Base-by-base conservation (phyloP, 2,797 vertebrate genomes). In the Lagocephalus sceleratus region DNA sequence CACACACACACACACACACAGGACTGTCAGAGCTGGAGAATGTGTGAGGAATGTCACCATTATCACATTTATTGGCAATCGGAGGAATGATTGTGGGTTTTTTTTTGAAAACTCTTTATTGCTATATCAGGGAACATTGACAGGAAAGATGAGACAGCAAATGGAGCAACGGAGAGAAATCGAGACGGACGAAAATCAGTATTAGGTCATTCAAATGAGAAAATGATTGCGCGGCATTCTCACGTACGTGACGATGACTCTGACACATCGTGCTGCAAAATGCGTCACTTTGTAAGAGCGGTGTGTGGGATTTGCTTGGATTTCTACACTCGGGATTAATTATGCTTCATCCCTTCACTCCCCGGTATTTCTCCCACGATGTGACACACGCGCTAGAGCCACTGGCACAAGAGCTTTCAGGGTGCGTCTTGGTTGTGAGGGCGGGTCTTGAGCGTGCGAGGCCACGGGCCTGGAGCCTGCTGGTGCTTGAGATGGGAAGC, bases 241-340 rank as follows among this genome's bases (percentile, higher is more conserved):
- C 14, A 35, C 32, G 32, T 35, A 35, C 32, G 5, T 35, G 14
- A 35, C 23, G 29, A 52, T 29, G 35, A 62, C 59, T 63, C 42
- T 41, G 50, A 17, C 19, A 19, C 21, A 39, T 20, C 44, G 38
- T 39, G 57, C 47, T 54, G 43, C 26, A 39, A 53, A 19, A 10
- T 62, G 29, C 41, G 26, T 63, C 71, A 73, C 41, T 58, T 58
- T 20, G 14, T 10, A 12, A 35, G 14, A 35, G 32, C 3, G 65
- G 32, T 47, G 65, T 23, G 59, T 48, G 68, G 62, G 67, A 59
- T 1, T 38, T 66, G 66, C 59, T 12, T 14, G 32, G 32, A 14
- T 35, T 14, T 14, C 14, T 35, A 35, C 32, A 35, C 12, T 35
- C 32, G 4, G 11, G 32, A 12, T 35, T 35, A 35, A 35, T 12